Evolutionary conservation across 2,888 invertebrate genomes (phyloP).

Genomic region (Papilio demoleus): DNA sequence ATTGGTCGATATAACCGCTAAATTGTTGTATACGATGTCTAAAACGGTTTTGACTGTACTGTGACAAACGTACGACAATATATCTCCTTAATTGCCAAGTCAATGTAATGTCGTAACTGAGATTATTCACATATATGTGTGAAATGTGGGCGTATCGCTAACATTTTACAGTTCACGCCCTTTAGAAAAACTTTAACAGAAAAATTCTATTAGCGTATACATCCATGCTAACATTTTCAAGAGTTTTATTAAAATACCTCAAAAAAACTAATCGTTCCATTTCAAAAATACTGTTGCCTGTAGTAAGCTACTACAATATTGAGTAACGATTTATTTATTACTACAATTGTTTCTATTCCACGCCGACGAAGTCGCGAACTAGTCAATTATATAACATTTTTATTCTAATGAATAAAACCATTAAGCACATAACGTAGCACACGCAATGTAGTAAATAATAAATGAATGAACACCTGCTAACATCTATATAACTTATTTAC

Average conservation of each 20-base stretch:
- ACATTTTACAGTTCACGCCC: neutral
- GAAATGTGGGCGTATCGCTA: constrained; percentile 6
- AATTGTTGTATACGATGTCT: no score
- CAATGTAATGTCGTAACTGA: neutral
- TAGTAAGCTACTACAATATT: no score
- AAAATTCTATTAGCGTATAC: neutral
- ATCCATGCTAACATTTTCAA: neutral
- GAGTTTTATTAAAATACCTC: no score
- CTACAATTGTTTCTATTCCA: no score
- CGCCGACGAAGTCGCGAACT: no score
- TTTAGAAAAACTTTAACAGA: neutral
- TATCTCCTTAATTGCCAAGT: neutral
- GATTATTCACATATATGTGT: neutral
- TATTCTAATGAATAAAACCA: neutral
- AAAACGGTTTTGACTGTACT: no score
- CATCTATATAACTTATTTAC: neutral
- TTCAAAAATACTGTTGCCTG: no score
- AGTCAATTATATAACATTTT: no score
- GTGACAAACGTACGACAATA: no score
- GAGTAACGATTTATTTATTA: no score
- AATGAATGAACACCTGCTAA: neutral
- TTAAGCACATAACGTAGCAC: neutral
- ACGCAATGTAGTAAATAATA: constrained; percentile 13
- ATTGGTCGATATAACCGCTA: no score
- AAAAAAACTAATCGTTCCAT: no score